phyloP scores from a whole-genome alignment of 2,888 invertebrate genomes.

The Plebejus melissa region DNA sequence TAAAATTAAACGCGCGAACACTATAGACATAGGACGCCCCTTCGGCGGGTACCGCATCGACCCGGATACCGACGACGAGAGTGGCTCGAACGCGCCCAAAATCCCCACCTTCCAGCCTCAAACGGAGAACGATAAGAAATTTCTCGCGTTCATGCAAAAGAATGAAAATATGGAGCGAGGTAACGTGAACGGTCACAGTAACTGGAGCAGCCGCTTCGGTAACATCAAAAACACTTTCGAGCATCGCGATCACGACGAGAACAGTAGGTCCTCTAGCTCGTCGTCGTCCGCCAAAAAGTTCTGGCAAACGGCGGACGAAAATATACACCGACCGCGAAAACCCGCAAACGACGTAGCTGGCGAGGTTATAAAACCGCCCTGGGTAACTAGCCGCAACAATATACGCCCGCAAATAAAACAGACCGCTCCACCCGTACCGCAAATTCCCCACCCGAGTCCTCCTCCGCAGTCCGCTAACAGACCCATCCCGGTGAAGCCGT shows the following conservation, averaged over 20 bases:
- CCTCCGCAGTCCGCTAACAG: conserved; percentile 50
- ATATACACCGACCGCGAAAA: conserved; percentile 46
- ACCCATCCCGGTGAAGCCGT: conserved; percentile 59
- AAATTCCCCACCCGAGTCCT: conserved; percentile 33
- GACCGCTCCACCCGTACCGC: conserved; percentile 31
- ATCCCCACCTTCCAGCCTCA: conserved; percentile 87
- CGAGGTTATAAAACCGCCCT: conserved; percentile 62
- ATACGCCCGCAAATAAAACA: conserved; percentile 41
- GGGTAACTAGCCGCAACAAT: conserved; percentile 62
- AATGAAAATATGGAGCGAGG: conserved; percentile 68
- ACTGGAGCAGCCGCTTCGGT: conserved; percentile 91
- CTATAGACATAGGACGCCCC: conserved; percentile 91
- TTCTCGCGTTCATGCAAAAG: conserved; percentile 89
- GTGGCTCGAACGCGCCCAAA: conserved; percentile 46
- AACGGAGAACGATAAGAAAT: conserved; percentile 91
- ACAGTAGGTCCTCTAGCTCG: conserved; percentile 63
- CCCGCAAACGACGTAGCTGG: conserved; percentile 50
- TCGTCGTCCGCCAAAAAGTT: conserved; percentile 78
- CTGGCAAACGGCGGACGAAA: conserved; percentile 81
- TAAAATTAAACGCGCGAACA: conserved; percentile 92
- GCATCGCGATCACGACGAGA: conserved; percentile 62
- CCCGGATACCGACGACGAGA: conserved; percentile 66
- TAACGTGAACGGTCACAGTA: conserved; percentile 58
- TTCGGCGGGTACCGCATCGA: conserved; percentile 76
- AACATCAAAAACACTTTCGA: conserved; percentile 91